These are phyloP conservation scores for Frankliniella intonsa DNA, from an alignment of 2,888 invertebrate species.

Conservation along the genomic window DNA sequence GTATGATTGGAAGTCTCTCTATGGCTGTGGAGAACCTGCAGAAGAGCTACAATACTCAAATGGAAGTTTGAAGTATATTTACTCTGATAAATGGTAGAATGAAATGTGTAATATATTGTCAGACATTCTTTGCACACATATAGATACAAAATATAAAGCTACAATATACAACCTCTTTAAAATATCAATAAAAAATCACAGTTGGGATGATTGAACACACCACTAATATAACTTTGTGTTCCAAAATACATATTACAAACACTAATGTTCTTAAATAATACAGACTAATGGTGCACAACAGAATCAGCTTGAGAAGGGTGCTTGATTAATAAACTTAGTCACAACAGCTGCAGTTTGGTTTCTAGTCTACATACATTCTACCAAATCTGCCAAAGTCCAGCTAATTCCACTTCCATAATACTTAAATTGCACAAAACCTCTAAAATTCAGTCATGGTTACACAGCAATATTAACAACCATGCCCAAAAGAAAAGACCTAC, in stretches of 20 bases:
- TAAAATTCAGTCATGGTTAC: too few relatives aligned
- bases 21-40: neutral
- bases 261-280: neutral
- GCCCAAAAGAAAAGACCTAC: neutral
- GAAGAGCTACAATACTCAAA: neutral
- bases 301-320: neutral
- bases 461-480: too few relatives aligned
- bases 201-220: neutral
- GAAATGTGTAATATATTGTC: neutral
- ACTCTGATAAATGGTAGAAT: neutral
- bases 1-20: neutral
- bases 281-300: neutral
- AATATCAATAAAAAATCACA: constrained; percentile 6
- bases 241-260: neutral
- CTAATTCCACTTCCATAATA: too few relatives aligned
- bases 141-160: neutral
- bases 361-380: neutral
- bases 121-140: neutral
- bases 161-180: neutral
- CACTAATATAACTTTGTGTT: neutral
- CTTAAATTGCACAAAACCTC: too few relatives aligned
- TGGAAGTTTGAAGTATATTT: neutral
- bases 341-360: neutral
- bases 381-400: neutral
- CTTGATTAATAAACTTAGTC: neutral